These are phyloP conservation scores for Conops quadrifasciatus DNA, from an alignment of 2,888 invertebrate species.

Conservation along the genomic window DNA sequence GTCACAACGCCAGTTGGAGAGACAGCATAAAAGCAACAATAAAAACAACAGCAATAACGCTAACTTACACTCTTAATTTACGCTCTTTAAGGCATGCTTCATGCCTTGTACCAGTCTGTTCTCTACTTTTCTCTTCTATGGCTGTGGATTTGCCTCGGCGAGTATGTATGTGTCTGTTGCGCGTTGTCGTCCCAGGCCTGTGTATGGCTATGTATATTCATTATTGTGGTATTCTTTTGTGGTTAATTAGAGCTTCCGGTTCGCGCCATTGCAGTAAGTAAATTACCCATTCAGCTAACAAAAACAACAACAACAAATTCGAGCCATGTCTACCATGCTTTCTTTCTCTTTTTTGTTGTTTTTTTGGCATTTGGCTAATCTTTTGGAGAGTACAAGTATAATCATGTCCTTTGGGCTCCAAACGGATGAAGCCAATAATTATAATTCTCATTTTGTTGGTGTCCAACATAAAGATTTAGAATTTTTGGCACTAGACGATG, in stretches of 20 bases:
- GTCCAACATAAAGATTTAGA: no score
- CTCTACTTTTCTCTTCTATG: background rate
- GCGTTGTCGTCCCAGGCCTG: background rate
- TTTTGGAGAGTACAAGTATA: no score
- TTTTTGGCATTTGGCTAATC: no score
- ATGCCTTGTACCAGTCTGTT: background rate
- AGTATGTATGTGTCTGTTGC: background rate
- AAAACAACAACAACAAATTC: background rate
- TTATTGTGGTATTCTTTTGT: constrained; percentile 46
- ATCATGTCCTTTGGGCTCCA: no score
- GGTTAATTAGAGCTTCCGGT: constrained; percentile 49
- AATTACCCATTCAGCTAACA: constrained; percentile 6
- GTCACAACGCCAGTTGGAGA: background rate
- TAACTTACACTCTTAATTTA: constrained; percentile 33
- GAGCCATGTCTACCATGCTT: background rate
- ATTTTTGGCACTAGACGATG: no score
- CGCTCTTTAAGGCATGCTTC: constrained; percentile 21
- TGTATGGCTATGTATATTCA: background rate
- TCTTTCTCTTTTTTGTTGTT: background rate
- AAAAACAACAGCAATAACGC: constrained; percentile 5
- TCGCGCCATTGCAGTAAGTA: constrained; percentile 41
- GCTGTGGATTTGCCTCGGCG: background rate
- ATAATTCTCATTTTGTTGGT: no score
- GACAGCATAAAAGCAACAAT: constrained; percentile 7
- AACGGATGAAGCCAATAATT: no score